Evolutionary conservation across 2,888 invertebrate species (phyloP).

Genomic region (Cryptops parisi): DNA sequence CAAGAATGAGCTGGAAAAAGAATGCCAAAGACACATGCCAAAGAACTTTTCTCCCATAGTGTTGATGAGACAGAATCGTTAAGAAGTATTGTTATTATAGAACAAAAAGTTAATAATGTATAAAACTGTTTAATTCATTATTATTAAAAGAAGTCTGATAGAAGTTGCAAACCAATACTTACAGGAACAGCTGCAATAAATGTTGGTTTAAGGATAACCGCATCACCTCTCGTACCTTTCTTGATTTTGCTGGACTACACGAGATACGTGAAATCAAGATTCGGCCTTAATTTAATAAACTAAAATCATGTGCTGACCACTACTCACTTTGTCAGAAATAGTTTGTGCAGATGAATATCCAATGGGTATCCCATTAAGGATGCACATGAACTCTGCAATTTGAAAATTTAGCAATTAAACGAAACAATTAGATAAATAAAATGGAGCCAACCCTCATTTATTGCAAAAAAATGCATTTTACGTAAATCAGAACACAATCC

Average conservation of each 20-base stretch:
- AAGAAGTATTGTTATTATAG: background rate
- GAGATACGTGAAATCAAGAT: too few species aligned
- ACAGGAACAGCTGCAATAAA: slow-evolving; percentile 95
- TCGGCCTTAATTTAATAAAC: too few species aligned
- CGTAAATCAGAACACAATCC: too few species aligned
- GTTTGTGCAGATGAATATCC: slow-evolving; percentile 95
- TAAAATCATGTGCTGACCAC: too few species aligned
- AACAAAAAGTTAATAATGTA: too few species aligned
- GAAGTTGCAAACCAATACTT: too few species aligned
- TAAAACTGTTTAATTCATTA: too few species aligned
- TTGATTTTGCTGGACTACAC: slow-evolving; percentile 75
- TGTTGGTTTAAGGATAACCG: slow-evolving; percentile 76
- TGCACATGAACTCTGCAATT: slow-evolving; percentile 47
- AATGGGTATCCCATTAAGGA: slow-evolving; percentile 74
- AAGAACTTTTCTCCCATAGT: background rate
- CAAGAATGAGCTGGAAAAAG: slow-evolving; percentile 66
- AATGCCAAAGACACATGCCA: slow-evolving; percentile 7
- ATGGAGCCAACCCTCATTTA: too few species aligned
- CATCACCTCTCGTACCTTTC: slow-evolving; percentile 87
- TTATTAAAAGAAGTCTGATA: too few species aligned
- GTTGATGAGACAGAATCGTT: background rate
- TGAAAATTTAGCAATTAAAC: too few species aligned
- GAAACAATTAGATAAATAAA: too few species aligned
- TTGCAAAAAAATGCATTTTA: too few species aligned
- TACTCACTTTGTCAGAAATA: slow-evolving; percentile 34